These are phyloP conservation scores for Biston betularia DNA, from an alignment of 2,888 invertebrate genomes.

Conservation along the genomic window DNA sequence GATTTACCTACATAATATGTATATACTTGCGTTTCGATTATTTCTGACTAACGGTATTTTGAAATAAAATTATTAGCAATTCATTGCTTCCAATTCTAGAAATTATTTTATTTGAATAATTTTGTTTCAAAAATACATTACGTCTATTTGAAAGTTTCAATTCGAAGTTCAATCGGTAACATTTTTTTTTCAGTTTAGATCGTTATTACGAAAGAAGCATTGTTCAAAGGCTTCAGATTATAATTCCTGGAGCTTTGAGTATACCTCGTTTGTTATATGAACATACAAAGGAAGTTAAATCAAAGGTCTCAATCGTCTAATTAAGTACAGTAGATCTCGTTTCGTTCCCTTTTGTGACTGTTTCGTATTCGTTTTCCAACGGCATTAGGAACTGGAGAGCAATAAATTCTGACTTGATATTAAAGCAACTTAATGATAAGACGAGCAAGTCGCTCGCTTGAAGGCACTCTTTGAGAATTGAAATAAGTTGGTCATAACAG, in stretches of 20 bases:
- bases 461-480: no score
- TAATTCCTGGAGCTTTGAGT: constrained; percentile 21
- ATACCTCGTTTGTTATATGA: constrained; percentile 25
- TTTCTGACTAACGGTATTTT: no score
- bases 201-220: constrained; percentile 18
- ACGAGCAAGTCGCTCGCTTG: no score
- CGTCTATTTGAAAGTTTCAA: no score
- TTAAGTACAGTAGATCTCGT: constrained; percentile 31
- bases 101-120: no score
- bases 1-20: no score
- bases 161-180: constrained; percentile 25
- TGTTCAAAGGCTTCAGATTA: constrained; percentile 18
- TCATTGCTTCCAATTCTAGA: no score
- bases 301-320: constrained; percentile 34
- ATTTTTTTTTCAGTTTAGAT: constrained; percentile 17
- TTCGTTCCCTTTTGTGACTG: constrained; percentile 23
- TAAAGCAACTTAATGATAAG: not conserved
- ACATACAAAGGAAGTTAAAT: constrained; percentile 27
- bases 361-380: constrained; percentile 10
- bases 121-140: no score
- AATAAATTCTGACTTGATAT: constrained; percentile 1
- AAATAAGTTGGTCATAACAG: no score
- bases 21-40: no score
- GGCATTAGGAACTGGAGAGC: constrained; percentile 7
- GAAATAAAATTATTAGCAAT: no score